Evolutionary conservation across 2,888 invertebrate species (phyloP).

Genomic region (Teinopalpus imperialis): DNA sequence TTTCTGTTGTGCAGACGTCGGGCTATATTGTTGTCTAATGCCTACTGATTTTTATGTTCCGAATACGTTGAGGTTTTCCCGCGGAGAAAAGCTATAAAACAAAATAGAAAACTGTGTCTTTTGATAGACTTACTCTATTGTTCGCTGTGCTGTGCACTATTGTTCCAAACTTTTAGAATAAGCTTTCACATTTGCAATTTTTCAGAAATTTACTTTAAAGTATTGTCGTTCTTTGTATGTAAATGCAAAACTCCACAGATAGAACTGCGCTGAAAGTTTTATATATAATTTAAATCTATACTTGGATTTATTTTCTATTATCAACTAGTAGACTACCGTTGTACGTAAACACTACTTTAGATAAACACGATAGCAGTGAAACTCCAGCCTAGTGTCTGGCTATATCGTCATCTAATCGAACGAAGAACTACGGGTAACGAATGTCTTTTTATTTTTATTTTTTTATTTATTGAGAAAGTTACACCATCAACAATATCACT

Average conservation of each 20-base stretch:
- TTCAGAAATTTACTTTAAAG: slow-evolving; percentile 4
- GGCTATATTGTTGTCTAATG: slow-evolving; percentile 29
- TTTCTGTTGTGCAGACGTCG: slow-evolving; percentile 34
- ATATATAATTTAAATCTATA: too few relatives aligned
- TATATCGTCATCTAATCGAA: too few relatives aligned
- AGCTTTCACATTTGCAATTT: slow-evolving; percentile 11
- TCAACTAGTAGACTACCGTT: too few relatives aligned
- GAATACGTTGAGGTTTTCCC: slow-evolving; percentile 19
- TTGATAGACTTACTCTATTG: slow-evolving; percentile 10
- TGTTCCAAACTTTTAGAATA: slow-evolving; percentile 10
- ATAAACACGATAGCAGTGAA: too few relatives aligned
- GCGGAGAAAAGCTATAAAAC: slow-evolving; percentile 25
- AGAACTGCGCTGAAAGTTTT: neutral
- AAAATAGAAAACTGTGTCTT: slow-evolving; percentile 23
- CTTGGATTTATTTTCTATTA: too few relatives aligned
- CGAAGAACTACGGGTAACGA: too few relatives aligned
- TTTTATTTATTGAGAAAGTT: too few relatives aligned
- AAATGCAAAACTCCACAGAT: neutral
- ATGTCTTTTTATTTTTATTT: too few relatives aligned
- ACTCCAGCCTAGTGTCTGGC: too few relatives aligned
- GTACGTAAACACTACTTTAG: too few relatives aligned
- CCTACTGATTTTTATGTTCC: slow-evolving; percentile 27
- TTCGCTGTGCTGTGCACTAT: slow-evolving; percentile 5
- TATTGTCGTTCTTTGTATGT: neutral
- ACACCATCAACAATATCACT: too few relatives aligned